Percentiles rank a stretch among this genome's conserved stretches.
Conservation (phyloP, 2,797 vertebrate genomes). For the Lutjanus campechanus region DNA sequence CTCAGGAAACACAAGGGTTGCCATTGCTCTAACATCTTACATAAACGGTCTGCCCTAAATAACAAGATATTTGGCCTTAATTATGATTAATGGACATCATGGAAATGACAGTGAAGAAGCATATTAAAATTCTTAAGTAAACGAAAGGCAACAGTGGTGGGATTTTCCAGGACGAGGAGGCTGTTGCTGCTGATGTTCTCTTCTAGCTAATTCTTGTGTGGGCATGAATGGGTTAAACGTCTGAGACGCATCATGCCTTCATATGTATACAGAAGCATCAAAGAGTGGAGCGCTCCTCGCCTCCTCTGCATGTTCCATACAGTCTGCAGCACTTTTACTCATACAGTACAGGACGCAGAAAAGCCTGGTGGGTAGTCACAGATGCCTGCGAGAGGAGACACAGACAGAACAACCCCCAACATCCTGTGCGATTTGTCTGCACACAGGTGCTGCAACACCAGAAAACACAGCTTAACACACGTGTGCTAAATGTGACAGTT, state of each 20-base stretch:
- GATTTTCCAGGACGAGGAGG: slow-evolving; percentile 63
- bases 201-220: slow-evolving; percentile 75
- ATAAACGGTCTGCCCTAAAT: slow-evolving; percentile 43
- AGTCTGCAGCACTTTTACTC: slow-evolving; percentile 66
- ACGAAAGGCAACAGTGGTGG: slow-evolving; percentile 4
- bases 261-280: slow-evolving; percentile 59
- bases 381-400: slow-evolving; percentile 54
- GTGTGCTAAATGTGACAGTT: slow-evolving; percentile 20
- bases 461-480: slow-evolving; percentile 7
- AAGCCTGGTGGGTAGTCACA: slow-evolving; percentile 56
- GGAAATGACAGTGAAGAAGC: slow-evolving; percentile 55
- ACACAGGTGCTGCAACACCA: slow-evolving; percentile 52
- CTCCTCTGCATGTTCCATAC: slow-evolving; percentile 88
- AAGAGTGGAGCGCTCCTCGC: slow-evolving; percentile 64
- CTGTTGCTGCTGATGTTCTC: slow-evolving; percentile 52
- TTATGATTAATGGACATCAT: slow-evolving; percentile 41
- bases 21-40: slow-evolving; percentile 24
- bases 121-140: slow-evolving; percentile 21
- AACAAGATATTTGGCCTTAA: slow-evolving; percentile 32
- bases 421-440: slow-evolving; percentile 68
- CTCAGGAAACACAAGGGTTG: slow-evolving; percentile 33
- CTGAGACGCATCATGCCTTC: slow-evolving; percentile 45
- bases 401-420: slow-evolving; percentile 64
- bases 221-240: slow-evolving; percentile 83
- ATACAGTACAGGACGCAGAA: slow-evolving; percentile 56